Evolutionary conservation across 2,888 invertebrate genomes (phyloP).

Genomic region (Elmis aenea): DNA sequence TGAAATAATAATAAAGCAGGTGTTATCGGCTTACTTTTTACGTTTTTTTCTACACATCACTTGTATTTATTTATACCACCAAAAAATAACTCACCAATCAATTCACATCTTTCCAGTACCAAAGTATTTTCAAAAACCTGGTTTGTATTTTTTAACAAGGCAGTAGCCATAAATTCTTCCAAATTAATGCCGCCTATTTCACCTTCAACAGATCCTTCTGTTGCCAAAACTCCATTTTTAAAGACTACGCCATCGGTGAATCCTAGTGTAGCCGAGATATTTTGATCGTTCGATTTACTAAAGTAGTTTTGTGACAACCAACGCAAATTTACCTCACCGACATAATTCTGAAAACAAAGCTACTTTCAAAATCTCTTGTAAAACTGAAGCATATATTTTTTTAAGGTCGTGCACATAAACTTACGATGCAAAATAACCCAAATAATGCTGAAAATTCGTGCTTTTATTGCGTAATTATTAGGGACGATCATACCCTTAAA

Average conservation of each 20-base stretch:
- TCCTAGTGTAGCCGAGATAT: conserved; percentile 42
- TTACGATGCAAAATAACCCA: no score
- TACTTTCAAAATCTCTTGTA: no score
- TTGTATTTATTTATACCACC: no score
- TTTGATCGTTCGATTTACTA: conserved; percentile 50
- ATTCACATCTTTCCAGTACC: conserved; percentile 30
- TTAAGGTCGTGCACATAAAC: no score
- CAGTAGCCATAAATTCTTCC: conserved; percentile 43
- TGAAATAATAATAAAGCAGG: no score
- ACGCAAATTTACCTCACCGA: conserved; percentile 48
- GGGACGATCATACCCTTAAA: not conserved
- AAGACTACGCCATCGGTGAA: conserved; percentile 45
- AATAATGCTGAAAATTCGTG: no score
- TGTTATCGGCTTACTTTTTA: no score
- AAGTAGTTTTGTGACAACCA: conserved; percentile 50
- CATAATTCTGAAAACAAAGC: conserved; percentile 46
- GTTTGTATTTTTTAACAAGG: conserved; percentile 43
- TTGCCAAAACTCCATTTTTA: conserved; percentile 36
- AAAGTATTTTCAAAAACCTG: conserved; percentile 44
- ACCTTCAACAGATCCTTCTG: conserved; percentile 38
- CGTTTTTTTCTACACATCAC: no score
- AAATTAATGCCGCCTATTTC: conserved; percentile 40
- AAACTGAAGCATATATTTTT: no score
- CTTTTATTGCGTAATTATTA: not conserved
- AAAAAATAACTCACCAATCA: no score